Evolutionary conservation across 2,888 invertebrate species (phyloP).

Genomic region (Nebria salina): DNA sequence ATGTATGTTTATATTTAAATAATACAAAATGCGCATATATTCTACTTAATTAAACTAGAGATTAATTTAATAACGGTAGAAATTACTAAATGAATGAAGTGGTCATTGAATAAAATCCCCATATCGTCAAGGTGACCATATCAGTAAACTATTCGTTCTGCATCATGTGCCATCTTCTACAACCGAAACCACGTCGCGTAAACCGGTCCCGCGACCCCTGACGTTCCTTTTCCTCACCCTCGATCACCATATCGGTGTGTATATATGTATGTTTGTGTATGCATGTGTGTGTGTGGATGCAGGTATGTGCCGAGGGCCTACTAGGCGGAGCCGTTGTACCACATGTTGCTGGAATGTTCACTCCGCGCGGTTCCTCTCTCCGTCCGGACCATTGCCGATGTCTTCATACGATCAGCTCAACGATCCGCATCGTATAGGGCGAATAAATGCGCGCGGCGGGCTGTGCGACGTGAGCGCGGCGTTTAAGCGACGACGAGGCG

Average conservation of each 20-base stretch:
- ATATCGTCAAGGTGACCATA: constrained; percentile 1
- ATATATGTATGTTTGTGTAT: constrained; percentile 16
- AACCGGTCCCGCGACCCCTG: background rate
- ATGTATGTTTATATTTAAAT: too few species aligned
- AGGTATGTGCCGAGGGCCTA: constrained; percentile 42
- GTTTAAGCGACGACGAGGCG: background rate
- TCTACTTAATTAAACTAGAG: background rate
- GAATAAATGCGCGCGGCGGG: background rate
- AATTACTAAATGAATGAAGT: background rate
- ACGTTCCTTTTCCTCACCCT: background rate
- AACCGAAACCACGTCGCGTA: background rate
- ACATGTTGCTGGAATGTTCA: constrained; percentile 59
- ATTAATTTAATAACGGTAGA: background rate
- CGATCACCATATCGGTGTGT: constrained; percentile 9
- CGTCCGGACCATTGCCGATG: constrained; percentile 38
- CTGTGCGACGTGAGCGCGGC: background rate
- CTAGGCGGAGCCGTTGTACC: constrained; percentile 51
- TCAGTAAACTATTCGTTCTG: constrained; percentile 12
- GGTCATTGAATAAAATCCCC: background rate
- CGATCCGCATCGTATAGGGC: constrained; percentile 1
- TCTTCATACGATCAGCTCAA: constrained; percentile 40
- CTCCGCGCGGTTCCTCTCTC: constrained; percentile 28
- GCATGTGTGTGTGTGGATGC: constrained; percentile 26
- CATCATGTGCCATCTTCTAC: constrained; percentile 9
- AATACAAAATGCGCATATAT: background rate